Percentiles rank a stretch among this genome's conserved stretches.
phyloP scores from a whole-genome alignment of 1,140 invertebrate genomes.

The Polyergus mexicanus region DNA sequence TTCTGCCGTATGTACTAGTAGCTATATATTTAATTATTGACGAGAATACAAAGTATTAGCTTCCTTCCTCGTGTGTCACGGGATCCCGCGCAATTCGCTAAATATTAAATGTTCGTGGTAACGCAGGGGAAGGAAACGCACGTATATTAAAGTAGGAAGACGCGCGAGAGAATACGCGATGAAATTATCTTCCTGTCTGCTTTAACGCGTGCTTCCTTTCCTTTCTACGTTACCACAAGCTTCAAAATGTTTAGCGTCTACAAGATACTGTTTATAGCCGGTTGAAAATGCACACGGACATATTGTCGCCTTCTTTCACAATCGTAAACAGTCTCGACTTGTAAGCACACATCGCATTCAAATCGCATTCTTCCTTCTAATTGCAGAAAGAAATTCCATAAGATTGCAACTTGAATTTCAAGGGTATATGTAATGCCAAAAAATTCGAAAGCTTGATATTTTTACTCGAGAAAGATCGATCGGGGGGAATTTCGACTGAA shows the following conservation, averaged over 20 bases:
- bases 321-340: neutral
- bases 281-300: too few species aligned
- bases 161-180: constrained; percentile 1
- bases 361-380: neutral
- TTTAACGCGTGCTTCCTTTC: too few species aligned
- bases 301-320: neutral
- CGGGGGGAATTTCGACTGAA: neutral
- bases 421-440: neutral
- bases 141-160: neutral
- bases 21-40: constrained; percentile 37
- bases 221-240: too few species aligned
- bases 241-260: too few species aligned
- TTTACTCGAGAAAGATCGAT: neutral
- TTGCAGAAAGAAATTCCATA: neutral
- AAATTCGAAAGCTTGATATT: neutral
- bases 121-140: neutral
- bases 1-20: constrained; percentile 6
- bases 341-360: neutral
- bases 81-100: constrained; percentile 13
- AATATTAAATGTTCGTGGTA: constrained; percentile 9
- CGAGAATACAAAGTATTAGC: constrained; percentile 57
- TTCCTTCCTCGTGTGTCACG: constrained; percentile 36
- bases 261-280: too few species aligned
- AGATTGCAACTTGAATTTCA: neutral
- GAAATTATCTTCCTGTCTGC: constrained; percentile 3